Evolutionary conservation across 2,888 invertebrate species (phyloP), one percentile per base, ranked within the genome.

Genomic region (Anodontia alba): DNA sequence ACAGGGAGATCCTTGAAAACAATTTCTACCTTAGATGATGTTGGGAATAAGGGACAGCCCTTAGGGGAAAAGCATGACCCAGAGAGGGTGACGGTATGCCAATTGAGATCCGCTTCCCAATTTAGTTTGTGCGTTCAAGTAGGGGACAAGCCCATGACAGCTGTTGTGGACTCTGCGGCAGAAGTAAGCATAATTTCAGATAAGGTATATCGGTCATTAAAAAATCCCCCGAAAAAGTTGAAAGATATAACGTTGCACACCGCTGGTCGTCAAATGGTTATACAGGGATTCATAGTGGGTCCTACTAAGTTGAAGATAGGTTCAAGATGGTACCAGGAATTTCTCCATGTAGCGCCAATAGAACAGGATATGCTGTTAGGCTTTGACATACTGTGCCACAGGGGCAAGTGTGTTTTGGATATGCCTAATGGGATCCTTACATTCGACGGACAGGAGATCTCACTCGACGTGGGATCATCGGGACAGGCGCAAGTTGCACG

Each of bases 101-200:
- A 42, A 23, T 1, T 80, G 29, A 49, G 26, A 70, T 79, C 74
- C 46, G 29, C 66, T 0, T 72, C 72, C 15, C 23, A 33, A 29
- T 76, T 76, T n/a, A 72, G 43, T 12, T 73, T 76, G 15, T 26
- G 23, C n/a, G 33, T 80, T 7, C 46, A 51, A 31, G 38, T 80
- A 15, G 75, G 72, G 2, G 68, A 73, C 23, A 10, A 20, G 1
- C 12, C 7, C 20, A 36, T 73, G 7, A 26, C 23, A 23, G 73
- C 83, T 0, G 76, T 77, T 2, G 76, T 84, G 12, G 81, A 86
- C 46, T 73, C 84, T 0, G 87, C 81, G 12, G 84, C 83, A 8
- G 76, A n/a, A 46, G 76, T 83, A 8, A 80, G 80, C 10, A 77
- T 86, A 15, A 75, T 87, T 23, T 84, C 81, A 23, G 81, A 81